Base-by-base conservation (phyloP, 2,113 vertebrate genomes). In the Daboia siamensis region DNA sequence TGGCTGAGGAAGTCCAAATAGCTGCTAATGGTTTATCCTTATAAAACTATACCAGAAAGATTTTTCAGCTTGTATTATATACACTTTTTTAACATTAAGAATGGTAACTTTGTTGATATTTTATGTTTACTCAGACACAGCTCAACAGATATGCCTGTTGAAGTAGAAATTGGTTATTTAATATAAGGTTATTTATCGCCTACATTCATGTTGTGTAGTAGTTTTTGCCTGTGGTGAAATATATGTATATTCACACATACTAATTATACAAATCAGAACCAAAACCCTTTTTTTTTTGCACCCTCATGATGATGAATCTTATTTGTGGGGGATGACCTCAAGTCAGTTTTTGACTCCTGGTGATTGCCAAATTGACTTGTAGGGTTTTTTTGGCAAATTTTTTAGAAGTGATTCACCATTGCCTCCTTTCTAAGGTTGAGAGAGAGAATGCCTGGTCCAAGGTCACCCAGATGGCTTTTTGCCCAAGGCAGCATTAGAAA, bases 11-110 rank as follows among this genome's bases (percentile, higher is more conserved):
- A 88, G 91, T 74, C 29, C 86, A 86, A 93, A 88, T 91, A 33
- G 91, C 29, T 17, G 64, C 69, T 92, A 91, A 93, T 90, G 9
- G 89, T 90, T 88, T 95, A 46, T 90, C 91, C 52, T 90, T 93
- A 54, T 88, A 91, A 54, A 64, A 88, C 90, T 95, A 95, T 92
- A 74, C 92, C 69, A 93, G 1, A 23, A 10, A 44, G 92, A 93
- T 61, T 91, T 94, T 39, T 91, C 90, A 91, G 24, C 39, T 86
- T 90, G 46, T 94, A 69, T 13, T 94, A 87, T 92, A 69, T 48
- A 85, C 89, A 46, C 5, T 86, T 93, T 95, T 51, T 88, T 93
- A 48, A 96, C 46, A 17, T 52, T 46, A 44, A 59, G 21, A 88
- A 21, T 57, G 87, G 26, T 93, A 61, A 61, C 20, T 92, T 13